Evolutionary conservation across 2,113 vertebrate species (phyloP), one percentile per base, ranked within the genome.

Genomic region (Merops nubicus): DNA sequence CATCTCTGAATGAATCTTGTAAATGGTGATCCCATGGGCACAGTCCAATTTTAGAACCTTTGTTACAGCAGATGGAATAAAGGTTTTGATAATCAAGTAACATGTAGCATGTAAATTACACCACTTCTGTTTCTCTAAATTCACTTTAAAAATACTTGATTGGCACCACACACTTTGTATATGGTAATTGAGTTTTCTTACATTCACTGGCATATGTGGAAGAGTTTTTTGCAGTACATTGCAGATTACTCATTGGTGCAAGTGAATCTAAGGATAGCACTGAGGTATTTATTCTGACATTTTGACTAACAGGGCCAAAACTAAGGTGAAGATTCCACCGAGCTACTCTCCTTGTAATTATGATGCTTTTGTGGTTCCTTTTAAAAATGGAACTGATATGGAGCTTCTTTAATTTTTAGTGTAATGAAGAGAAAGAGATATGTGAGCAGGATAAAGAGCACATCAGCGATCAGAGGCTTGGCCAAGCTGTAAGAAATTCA

Each of bases 1-100:
- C n/a, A 50, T 91, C 92, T 77, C 92, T 1, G 50, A 96, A 74
- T 40, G 76, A 54, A 57, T 89, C 89, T 89, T 96, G 89, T 96
- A 93, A 96, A 78, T 0, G 28, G 14, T 40, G 42, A 4, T 91
- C 86, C 89, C 76, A 0, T 15, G 91, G 33, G 91, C 20, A 40
- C 40, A 11, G 68, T 89, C 68, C 38, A 40, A 8, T 89, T 81
- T 28, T 84, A 84, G 80, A 94, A 25, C 67, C 81, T 82, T 96
- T 94, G 88, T 94, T 93, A 28, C 62, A 68, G 85, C 81, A 88
- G 90, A 83, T n/a, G 57, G 36, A 91, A 67, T 92, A 81, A 91
- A 84, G 81, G 72, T 28, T 75, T 92, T 75, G 89, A 51, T 96
- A 90, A 93, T 51, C 91, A 48, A 48, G 72, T 14, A 59, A 70